Evolutionary conservation across 2,888 invertebrate species (phyloP).

Genomic region (Melipona bicolor): DNA sequence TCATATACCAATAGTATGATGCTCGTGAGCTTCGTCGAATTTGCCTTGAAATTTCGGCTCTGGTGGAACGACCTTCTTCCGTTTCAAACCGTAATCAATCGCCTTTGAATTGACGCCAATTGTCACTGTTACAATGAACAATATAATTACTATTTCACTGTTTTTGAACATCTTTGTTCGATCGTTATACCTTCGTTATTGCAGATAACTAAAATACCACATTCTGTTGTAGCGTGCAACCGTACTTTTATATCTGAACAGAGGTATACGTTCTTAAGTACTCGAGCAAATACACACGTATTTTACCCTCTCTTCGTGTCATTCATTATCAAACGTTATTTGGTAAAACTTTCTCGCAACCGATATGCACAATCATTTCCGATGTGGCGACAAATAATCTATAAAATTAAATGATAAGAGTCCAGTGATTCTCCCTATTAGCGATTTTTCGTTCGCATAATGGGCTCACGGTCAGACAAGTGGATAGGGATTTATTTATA

Average conservation of each 20-base stretch:
- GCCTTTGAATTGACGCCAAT: not conserved
- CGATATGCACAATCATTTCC: constrained; percentile 21
- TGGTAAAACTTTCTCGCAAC: constrained; percentile 20
- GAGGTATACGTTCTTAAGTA: not conserved
- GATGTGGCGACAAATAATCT: too few relatives aligned
- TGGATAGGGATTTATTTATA: too few relatives aligned
- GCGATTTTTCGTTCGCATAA: too few relatives aligned
- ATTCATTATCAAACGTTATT: constrained; percentile 28
- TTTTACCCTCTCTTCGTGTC: not conserved
- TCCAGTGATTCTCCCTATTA: too few relatives aligned
- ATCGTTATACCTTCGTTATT: not conserved
- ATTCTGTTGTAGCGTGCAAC: not conserved
- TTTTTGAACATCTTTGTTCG: constrained; percentile 7
- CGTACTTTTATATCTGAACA: constrained; percentile 30
- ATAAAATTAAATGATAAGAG: too few relatives aligned
- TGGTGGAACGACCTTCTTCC: constrained; percentile 64
- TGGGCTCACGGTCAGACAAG: too few relatives aligned
- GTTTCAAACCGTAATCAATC: constrained; percentile 3
- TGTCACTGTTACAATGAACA: not conserved
- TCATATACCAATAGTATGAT: constrained; percentile 69
- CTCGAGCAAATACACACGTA: not conserved
- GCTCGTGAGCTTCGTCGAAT: constrained; percentile 65
- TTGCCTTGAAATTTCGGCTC: constrained; percentile 65
- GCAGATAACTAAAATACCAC: not conserved
- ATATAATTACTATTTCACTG: not conserved